Base-by-base conservation (phyloP, 2,888 invertebrate species). In the Petrolisthes manimaculis region DNA sequence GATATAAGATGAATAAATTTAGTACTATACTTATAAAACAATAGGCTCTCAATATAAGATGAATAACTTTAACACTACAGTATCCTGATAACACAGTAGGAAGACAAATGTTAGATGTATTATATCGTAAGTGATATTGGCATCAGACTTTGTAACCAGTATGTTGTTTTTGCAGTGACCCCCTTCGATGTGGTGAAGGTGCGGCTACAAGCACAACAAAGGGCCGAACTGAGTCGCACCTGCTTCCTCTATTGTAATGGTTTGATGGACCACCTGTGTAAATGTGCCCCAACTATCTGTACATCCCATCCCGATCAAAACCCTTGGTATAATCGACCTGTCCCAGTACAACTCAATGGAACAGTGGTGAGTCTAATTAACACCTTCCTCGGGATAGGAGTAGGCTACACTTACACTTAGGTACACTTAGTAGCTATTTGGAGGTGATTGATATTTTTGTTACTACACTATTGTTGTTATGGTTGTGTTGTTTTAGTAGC, bases 141-240 rank as follows among this genome's bases (percentile, higher is more conserved):
- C 55, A 24, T n/a, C 1, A n/a, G 3, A 51, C 37, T 5, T 80
- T 18, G 6, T 69, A 18, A 21, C 14, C 18, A n/a, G 55, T 21
- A 85, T 90, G 90, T 21, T 61, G 55, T 56, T 6, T 61, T 95
- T 94, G 67, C 93, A 98, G 98, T 99, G 94, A 99, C 99, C 0
- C 99, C 99, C 0, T 94, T 99, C 91, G 99, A 99, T 94, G 99
- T 99, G n/a, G 97, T 99, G 0, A 99, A 99, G 94, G 98, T 99
- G 91, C 95, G 99, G 82, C 94, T 99, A 74, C 99, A 99, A 94
- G 96, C 97, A 3, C 99, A 99, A 93, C 96, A 97, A 92, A 97
- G 97, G 92, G 95, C 96, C 0, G 93, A 96, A 92, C 93, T 96
- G 5, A 96, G 96, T 9, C 96, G 97, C 91, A 96, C 96, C 93